A percentile compares a stretch with the other conserved stretches of the same genome.
phyloP scores from a whole-genome alignment of 2,797 vertebrate species.

The Leptoclinus maculatus region DNA sequence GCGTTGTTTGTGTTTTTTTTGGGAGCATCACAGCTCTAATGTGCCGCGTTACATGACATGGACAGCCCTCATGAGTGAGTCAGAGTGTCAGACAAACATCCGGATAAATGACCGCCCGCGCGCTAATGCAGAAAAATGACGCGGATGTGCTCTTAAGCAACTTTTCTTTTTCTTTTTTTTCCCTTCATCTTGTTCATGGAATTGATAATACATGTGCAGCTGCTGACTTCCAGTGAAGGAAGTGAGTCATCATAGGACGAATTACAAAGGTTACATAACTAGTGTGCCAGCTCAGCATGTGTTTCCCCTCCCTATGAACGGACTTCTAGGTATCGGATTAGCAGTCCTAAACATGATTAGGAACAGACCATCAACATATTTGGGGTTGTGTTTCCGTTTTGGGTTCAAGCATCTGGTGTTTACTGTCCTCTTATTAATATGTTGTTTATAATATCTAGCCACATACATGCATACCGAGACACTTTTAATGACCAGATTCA shows the following conservation, averaged over 20 bases:
- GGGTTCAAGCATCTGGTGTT: background rate
- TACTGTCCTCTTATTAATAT: background rate
- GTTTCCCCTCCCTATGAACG: conserved; percentile 32
- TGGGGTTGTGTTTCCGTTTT: background rate
- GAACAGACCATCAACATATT: background rate
- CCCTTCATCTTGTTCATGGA: conserved; percentile 5
- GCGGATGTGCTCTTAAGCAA: conserved; percentile 52
- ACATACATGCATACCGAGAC: background rate
- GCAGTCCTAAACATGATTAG: background rate
- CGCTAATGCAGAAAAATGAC: conserved; percentile 48
- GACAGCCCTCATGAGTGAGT: conserved; percentile 49
- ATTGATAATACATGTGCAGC: conserved; percentile 4
- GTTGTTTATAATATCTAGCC: background rate
- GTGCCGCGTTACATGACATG: background rate
- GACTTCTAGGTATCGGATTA: conserved; percentile 21
- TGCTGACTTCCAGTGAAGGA: conserved; percentile 35
- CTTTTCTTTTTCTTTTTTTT: conserved; percentile 7
- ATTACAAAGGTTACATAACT: conserved; percentile 68
- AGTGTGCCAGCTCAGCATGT: conserved; percentile 32
- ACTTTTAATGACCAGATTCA: background rate
- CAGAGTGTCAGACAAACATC: conserved; percentile 46
- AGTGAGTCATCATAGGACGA: conserved; percentile 69
- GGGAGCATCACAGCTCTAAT: background rate
- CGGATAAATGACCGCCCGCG: conserved; percentile 63
- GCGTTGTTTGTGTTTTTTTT: conserved; percentile 27